phyloP scores from a whole-genome alignment of 2,888 invertebrate species.

The Gisinianus flammeolus region DNA sequence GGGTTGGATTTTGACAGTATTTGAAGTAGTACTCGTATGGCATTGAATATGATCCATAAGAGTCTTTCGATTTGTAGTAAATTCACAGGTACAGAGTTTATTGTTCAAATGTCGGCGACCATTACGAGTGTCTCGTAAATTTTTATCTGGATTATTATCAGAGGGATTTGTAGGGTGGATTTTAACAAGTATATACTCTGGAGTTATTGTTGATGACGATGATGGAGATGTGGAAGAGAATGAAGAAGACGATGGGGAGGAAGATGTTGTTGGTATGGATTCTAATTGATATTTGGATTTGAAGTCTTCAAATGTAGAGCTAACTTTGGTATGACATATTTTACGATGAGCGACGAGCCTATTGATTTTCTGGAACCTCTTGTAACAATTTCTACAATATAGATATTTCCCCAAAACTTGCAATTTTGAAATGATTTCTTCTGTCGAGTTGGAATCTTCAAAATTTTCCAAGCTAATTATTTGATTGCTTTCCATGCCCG shows the following conservation, averaged over 20 bases:
- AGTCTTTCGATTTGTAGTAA: neutral
- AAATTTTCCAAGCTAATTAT: too few relatives aligned
- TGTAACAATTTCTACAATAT: neutral
- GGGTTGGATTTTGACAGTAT: neutral
- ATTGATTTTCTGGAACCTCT: neutral
- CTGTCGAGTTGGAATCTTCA: too few relatives aligned
- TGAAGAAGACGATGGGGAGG: too few relatives aligned
- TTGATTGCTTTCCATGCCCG: neutral
- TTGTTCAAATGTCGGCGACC: neutral
- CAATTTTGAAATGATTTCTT: too few relatives aligned
- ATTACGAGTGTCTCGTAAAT: too few relatives aligned
- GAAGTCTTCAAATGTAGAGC: neutral
- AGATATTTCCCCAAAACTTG: neutral
- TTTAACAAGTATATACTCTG: too few relatives aligned
- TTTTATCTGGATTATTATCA: neutral
- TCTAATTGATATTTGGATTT: neutral
- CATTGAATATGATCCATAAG: neutral
- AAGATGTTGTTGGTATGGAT: neutral
- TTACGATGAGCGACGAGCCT: neutral
- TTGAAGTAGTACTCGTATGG: neutral
- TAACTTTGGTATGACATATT: neutral
- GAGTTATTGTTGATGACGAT: too few relatives aligned
- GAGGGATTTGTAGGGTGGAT: neutral
- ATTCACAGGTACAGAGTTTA: neutral
- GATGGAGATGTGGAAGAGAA: too few relatives aligned